These are phyloP conservation scores for Meliscaeva auricollis DNA, from an alignment of 2,888 invertebrate species.

Conservation along the genomic window DNA sequence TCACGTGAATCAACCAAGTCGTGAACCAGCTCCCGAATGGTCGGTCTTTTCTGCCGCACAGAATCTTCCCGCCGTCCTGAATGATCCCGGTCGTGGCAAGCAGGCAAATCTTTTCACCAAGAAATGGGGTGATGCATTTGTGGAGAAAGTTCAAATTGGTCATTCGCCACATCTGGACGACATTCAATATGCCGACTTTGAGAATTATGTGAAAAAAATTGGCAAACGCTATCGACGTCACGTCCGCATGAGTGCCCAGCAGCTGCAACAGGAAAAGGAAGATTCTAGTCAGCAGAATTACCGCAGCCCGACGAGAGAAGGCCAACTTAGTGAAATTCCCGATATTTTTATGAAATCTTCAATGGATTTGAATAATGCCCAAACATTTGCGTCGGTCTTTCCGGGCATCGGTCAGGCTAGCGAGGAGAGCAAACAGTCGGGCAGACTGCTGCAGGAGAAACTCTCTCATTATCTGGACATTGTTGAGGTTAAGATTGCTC, in stretches of 20 bases:
- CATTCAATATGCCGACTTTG: slow-evolving; percentile 93
- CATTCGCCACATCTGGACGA: slow-evolving; percentile 93
- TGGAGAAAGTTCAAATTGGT: slow-evolving; percentile 91
- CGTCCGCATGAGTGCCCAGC: slow-evolving; percentile 83
- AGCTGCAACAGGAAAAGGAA: slow-evolving; percentile 74
- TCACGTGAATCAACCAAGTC: slow-evolving; percentile 84
- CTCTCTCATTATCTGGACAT: slow-evolving; percentile 97
- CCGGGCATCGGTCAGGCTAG: slow-evolving; percentile 86
- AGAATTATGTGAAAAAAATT: slow-evolving; percentile 92
- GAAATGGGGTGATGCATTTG: slow-evolving; percentile 98
- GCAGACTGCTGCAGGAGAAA: slow-evolving; percentile 93
- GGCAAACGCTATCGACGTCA: slow-evolving; percentile 88
- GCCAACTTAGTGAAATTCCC: slow-evolving; percentile 89
- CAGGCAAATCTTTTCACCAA: slow-evolving; percentile 97
- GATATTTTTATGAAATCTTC: slow-evolving; percentile 92
- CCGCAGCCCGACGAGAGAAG: slow-evolving; percentile 75
- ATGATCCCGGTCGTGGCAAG: slow-evolving; percentile 96
- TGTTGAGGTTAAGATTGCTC: slow-evolving; percentile 88
- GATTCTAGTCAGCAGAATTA: slow-evolving; percentile 69
- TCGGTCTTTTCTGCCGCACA: slow-evolving; percentile 93
- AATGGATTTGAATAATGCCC: slow-evolving; percentile 91
- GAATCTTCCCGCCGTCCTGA: slow-evolving; percentile 97
- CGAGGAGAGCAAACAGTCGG: slow-evolving; percentile 84
- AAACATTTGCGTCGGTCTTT: slow-evolving; percentile 94
- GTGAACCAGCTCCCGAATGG: slow-evolving; percentile 85